Evolutionary conservation across 2,797 vertebrate genomes (phyloP).

Genomic region (Eupleurogrammus muticus): DNA sequence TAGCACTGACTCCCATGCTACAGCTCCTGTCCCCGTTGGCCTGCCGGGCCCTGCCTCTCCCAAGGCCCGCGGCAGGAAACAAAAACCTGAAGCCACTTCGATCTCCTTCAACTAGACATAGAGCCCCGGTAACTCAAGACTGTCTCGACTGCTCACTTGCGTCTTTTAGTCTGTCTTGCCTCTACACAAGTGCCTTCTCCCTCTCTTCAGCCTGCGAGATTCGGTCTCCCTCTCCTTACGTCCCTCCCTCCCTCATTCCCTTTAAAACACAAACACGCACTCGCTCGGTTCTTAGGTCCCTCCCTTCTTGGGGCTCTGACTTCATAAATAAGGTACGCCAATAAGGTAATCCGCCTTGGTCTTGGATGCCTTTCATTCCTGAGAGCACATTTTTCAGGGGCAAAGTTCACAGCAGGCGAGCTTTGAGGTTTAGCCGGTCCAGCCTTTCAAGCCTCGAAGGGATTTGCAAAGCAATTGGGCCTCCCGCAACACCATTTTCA

Average conservation of each 20-base stretch:
- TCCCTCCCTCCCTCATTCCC: conserved; percentile 50
- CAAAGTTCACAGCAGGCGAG: conserved; percentile 84
- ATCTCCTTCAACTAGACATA: conserved; percentile 37
- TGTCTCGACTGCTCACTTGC: conserved; percentile 53
- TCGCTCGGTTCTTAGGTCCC: conserved; percentile 62
- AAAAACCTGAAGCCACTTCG: conserved; percentile 51
- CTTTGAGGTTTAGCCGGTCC: conserved; percentile 69
- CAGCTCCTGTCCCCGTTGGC: conserved; percentile 56
- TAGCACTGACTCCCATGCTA: conserved; percentile 84
- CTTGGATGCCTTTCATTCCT: conserved; percentile 90
- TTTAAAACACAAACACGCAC: conserved; percentile 67
- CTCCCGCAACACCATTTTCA: conserved; percentile 46
- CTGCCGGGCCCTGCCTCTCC: conserved; percentile 68
- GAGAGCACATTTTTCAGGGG: conserved; percentile 79
- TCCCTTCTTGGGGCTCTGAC: conserved; percentile 74
- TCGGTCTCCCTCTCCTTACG: conserved; percentile 53
- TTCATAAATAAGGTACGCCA: conserved; percentile 82
- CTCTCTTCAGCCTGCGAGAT: conserved; percentile 60
- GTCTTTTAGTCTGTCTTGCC: conserved; percentile 39
- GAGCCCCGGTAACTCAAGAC: conserved; percentile 65
- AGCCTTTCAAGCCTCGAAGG: conserved; percentile 48
- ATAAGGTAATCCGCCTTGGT: conserved; percentile 74
- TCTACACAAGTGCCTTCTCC: conserved; percentile 49
- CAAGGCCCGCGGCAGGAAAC: conserved; percentile 68
- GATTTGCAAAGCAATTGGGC: conserved; percentile 26